Evolutionary conservation across 2,797 vertebrate species (phyloP).

Genomic region (Buceros bicornis): DNA sequence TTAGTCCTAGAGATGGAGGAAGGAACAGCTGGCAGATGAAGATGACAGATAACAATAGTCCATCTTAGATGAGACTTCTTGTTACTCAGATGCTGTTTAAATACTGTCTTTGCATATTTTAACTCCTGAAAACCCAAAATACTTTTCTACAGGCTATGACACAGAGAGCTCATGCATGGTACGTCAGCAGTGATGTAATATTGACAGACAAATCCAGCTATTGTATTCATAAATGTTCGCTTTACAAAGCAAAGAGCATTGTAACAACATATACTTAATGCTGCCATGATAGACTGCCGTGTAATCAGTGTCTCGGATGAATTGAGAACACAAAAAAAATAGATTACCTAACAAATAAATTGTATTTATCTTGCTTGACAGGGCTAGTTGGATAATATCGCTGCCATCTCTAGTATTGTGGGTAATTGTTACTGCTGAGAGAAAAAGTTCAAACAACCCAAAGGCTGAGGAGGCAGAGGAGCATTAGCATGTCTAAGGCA

Average conservation of each 20-base stretch:
- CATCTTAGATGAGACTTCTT: background rate
- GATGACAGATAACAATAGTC: background rate
- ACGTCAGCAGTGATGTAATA: constrained; percentile 37
- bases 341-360: constrained; percentile 65
- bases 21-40: constrained; percentile 33
- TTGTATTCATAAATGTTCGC: constrained; percentile 43
- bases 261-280: background rate
- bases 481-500: background rate
- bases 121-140: background rate
- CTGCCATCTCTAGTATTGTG: background rate
- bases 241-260: constrained; percentile 31
- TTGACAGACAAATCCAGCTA: constrained; percentile 56
- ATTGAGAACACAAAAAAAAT: constrained; percentile 62
- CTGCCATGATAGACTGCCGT: constrained; percentile 39
- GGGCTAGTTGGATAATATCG: background rate
- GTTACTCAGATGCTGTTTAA: background rate
- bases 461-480: background rate
- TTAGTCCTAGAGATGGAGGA: background rate
- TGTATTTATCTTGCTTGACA: constrained; percentile 56
- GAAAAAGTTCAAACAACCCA: background rate
- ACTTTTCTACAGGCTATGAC: background rate
- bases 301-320: constrained; percentile 54
- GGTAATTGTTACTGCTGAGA: background rate
- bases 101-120: background rate
- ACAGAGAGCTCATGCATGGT: background rate